Evolutionary conservation across 2,113 vertebrate genomes (phyloP).

Genomic region (Cyanoramphus novaezelandiae): DNA sequence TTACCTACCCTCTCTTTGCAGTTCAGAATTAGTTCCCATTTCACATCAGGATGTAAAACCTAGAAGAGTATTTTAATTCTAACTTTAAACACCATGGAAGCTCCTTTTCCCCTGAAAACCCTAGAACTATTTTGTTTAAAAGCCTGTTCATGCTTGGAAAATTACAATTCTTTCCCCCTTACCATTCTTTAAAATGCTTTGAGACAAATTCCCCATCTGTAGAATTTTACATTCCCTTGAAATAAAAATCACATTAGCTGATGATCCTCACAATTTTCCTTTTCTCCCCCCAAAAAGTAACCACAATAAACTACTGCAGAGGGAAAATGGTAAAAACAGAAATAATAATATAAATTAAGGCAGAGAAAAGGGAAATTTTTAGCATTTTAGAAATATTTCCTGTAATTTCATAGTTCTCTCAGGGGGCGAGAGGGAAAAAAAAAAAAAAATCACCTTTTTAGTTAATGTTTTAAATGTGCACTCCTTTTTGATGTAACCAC

Average conservation of each 20-base stretch:
- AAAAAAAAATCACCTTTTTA: background rate
- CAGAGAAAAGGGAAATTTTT: background rate
- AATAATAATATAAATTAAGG: background rate
- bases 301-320: background rate
- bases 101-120: background rate
- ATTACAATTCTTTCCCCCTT: background rate
- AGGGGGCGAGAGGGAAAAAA: background rate
- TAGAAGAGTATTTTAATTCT: background rate
- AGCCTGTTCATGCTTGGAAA: background rate
- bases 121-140: background rate
- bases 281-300: background rate
- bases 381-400: background rate
- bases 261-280: background rate
- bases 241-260: background rate
- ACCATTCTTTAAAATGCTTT: background rate
- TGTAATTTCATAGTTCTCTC: background rate
- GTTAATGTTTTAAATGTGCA: background rate
- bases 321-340: background rate
- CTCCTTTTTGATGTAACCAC: background rate
- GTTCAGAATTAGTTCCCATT: background rate
- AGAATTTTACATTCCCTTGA: background rate
- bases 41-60: background rate
- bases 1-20: background rate
- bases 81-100: background rate
- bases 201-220: background rate